Base-by-base conservation (phyloP, 2,888 invertebrate species). In the Busseola fusca region DNA sequence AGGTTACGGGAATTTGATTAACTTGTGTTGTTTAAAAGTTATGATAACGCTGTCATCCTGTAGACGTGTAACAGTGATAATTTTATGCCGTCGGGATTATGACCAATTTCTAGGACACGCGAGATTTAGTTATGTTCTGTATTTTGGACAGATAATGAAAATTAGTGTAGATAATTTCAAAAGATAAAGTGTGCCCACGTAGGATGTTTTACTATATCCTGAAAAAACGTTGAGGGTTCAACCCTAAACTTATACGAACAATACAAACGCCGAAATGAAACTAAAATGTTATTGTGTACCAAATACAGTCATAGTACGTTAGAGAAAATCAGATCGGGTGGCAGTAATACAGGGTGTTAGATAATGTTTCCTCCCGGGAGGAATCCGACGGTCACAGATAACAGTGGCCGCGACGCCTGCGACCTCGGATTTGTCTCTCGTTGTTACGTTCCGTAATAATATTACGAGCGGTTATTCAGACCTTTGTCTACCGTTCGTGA, bases 321-420 rank as follows among this genome's bases (percentile, higher is more conserved):
- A 86, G 80, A 84, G 87, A 83, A 85, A 89, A 91, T 91, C 91
- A 89, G 90, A 91, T 91, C 90, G 90, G 87, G 86, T 83, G 87
- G 85, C 86, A 83, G 89, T 88, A 89, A 88, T 90, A 91, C 88
- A 84, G 88, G 87, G 88, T 83, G 87, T 87, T 86, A 89, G 91
- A 92, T 92, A 93, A 92, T 91, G 91, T 89, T 90, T 90, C 89
- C 92, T 89, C 89, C 76, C 73, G 89, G 90, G 92, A 88, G 86
- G 81, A 87, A 86, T 88, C 87, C 89, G 80, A 84, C 85, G 85
- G 85, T 83, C 84, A 80, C 84, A 89, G 92, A 92, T 92, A 93
- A 92, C 84, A 79, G 84, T 82, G 85, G 80, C 85, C 87, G 60
- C 71, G 71, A 66, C 60, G 58, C 81, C 56, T 69, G 84, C 87